These are phyloP conservation scores for Hozukius guyotensis DNA, from an alignment of 2,797 vertebrate species.

Conservation along the genomic window DNA sequence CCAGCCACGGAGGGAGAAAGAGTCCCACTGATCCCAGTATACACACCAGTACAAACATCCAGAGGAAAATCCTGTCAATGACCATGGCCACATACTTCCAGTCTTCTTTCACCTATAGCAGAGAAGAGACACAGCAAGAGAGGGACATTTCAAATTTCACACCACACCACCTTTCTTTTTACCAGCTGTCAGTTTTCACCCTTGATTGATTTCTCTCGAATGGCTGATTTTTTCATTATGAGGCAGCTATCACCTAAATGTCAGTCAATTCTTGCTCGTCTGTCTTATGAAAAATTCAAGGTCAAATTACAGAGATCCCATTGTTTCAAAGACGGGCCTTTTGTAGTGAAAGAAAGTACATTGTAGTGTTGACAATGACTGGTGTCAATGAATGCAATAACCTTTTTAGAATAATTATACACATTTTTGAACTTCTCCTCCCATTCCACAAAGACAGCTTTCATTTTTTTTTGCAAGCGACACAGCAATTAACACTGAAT, in stretches of 20 bases:
- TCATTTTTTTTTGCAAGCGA: background rate
- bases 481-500: background rate
- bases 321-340: constrained; percentile 24
- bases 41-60: constrained; percentile 95
- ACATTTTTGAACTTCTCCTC: background rate
- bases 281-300: constrained; percentile 63
- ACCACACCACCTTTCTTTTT: constrained; percentile 43
- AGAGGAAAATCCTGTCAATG: constrained; percentile 95
- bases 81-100: constrained; percentile 98
- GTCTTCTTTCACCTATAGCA: constrained; percentile 91
- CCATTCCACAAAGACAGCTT: background rate
- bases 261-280: constrained; percentile 59
- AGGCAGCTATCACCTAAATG: constrained; percentile 64
- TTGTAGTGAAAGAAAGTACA: constrained; percentile 4
- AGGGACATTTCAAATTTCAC: constrained; percentile 56
- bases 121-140: constrained; percentile 48
- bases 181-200: constrained; percentile 68
- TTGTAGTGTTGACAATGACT: constrained; percentile 18
- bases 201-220: constrained; percentile 72
- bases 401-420: background rate
- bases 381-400: background rate
- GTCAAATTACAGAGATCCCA: constrained; percentile 49
- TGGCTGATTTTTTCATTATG: constrained; percentile 69
- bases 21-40: constrained; percentile 93
- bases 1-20: constrained; percentile 94